Conservation (phyloP, 1,140 invertebrate species). For the Ctenoplectra terminalis region DNA sequence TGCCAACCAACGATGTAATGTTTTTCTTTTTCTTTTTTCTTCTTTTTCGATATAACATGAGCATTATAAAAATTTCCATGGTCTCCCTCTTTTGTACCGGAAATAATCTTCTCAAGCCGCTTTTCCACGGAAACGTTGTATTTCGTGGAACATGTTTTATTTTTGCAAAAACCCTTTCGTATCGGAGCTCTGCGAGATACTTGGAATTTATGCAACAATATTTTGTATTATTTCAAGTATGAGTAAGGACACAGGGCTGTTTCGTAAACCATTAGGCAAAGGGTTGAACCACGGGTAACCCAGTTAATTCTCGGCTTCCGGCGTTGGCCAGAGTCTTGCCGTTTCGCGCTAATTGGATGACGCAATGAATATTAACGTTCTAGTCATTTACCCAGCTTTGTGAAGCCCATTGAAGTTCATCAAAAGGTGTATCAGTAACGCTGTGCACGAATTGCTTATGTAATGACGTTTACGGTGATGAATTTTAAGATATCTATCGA, state of each 20-base stretch:
- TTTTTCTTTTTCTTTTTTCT: no score
- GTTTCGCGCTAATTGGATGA: slow-evolving; percentile 49
- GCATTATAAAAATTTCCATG: no score
- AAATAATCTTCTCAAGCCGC: no score
- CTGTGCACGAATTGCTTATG: not conserved
- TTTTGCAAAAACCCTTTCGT: no score
- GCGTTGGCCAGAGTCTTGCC: slow-evolving; percentile 28
- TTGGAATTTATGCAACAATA: not conserved
- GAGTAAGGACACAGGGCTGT: not conserved
- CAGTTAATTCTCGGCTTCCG: slow-evolving; percentile 44
- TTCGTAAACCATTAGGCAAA: slow-evolving; percentile 32
- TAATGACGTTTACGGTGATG: not conserved
- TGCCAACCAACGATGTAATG: no score
- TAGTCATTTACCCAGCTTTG: slow-evolving; percentile 35
- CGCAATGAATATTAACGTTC: slow-evolving; percentile 51
- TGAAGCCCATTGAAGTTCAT: slow-evolving; percentile 21
- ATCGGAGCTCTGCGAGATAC: not conserved
- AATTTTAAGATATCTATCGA: not conserved
- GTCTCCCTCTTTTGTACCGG: no score
- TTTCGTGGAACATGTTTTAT: no score
- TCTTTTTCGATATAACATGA: no score
- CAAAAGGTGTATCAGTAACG: slow-evolving; percentile 22
- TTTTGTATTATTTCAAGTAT: slow-evolving; percentile 15
- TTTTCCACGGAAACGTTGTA: no score
- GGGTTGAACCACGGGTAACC: slow-evolving; percentile 31